Evolutionary conservation across 2,888 invertebrate genomes (phyloP).

Genomic region (Polyommatus iphigenia): DNA sequence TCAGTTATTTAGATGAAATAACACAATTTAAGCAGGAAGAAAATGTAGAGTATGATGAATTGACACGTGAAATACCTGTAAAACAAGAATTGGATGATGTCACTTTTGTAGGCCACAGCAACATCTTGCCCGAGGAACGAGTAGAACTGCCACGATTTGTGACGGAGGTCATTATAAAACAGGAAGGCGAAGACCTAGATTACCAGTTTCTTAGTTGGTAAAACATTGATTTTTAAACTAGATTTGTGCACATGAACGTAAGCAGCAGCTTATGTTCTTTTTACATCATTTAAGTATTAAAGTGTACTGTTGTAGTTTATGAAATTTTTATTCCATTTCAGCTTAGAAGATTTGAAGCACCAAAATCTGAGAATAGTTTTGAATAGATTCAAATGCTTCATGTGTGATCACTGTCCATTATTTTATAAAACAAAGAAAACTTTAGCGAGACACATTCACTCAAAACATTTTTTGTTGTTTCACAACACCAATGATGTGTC

Average conservation of each 20-base stretch:
- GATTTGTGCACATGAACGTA: too few relatives aligned
- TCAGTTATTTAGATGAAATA: background rate
- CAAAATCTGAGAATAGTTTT: background rate
- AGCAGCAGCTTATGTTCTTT: too few relatives aligned
- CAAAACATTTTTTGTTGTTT: slow-evolving; percentile 20
- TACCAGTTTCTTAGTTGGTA: background rate
- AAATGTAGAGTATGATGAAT: background rate
- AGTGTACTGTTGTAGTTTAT: background rate
- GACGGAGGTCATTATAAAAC: background rate
- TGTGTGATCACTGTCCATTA: slow-evolving; percentile 16
- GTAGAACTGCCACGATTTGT: background rate
- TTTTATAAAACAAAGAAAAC: slow-evolving; percentile 8
- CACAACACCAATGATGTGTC: background rate
- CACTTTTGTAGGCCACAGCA: background rate
- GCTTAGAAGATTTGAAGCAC: background rate
- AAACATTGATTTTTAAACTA: background rate
- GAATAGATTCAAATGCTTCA: background rate
- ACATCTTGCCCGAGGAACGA: background rate
- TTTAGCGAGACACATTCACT: background rate
- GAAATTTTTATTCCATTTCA: slow-evolving; percentile 2
- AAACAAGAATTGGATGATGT: slow-evolving; percentile 1
- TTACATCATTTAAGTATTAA: too few relatives aligned
- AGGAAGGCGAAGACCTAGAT: background rate
- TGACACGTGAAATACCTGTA: background rate
- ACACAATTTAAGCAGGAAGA: background rate